phyloP scores from a whole-genome alignment of 2,113 vertebrate species.

The Periophthalmodon schlosseri region DNA sequence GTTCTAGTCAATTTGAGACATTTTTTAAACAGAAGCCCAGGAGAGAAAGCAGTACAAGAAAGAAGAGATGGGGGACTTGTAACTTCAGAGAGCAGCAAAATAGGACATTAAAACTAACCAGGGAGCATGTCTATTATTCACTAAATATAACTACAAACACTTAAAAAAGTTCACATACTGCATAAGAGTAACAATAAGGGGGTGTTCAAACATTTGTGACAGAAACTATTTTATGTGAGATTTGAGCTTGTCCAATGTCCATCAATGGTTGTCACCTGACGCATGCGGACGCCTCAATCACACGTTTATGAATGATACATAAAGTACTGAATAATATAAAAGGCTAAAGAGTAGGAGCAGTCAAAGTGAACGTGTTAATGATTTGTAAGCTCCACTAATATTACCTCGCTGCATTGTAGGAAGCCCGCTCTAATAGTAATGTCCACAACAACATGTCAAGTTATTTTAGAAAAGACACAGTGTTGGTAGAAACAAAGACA shows the following conservation, averaged over 20 bases:
- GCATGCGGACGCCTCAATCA: conserved; percentile 21
- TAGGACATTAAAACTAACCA: conserved; percentile 22
- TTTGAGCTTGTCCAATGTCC: background rate
- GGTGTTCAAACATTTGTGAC: background rate
- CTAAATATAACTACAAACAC: background rate
- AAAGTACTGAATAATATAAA: conserved; percentile 65
- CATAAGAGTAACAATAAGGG: background rate
- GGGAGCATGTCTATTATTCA: background rate
- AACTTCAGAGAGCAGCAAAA: conserved; percentile 28
- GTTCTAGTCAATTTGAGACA: conserved; percentile 76
- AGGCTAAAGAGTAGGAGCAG: conserved; percentile 39
- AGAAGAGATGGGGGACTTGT: conserved; percentile 23
- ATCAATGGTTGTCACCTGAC: background rate
- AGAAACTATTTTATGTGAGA: background rate
- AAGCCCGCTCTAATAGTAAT: background rate
- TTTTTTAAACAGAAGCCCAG: conserved; percentile 69
- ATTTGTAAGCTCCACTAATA: conserved; percentile 18
- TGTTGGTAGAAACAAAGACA: background rate
- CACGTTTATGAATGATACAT: conserved; percentile 64
- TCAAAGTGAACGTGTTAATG: conserved; percentile 50
- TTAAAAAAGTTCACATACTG: background rate
- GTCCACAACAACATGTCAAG: background rate
- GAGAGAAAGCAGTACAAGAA: conserved; percentile 49
- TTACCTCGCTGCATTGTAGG: conserved; percentile 21
- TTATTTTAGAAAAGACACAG: background rate